phyloP scores from a whole-genome alignment of 2,888 invertebrate genomes.

The Chesias legatella region DNA sequence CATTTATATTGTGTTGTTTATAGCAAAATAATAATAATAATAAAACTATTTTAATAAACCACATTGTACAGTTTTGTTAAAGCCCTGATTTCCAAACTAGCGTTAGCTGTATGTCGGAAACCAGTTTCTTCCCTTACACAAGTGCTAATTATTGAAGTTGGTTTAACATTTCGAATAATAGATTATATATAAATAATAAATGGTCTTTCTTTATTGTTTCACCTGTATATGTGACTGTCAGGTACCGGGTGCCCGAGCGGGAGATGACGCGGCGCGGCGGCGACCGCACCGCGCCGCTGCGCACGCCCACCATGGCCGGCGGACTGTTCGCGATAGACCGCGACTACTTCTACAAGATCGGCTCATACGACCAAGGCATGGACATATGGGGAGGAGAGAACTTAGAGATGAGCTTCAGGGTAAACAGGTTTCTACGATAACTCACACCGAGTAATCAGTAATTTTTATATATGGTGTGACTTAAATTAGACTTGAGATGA shows the following conservation, averaged over 20 bases:
- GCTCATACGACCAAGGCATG: conserved; percentile 99
- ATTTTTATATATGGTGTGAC: background rate
- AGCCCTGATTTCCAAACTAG: too few species aligned
- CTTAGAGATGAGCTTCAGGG: conserved; percentile 96
- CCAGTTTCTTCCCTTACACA: too few species aligned
- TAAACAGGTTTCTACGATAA: conserved; percentile 58
- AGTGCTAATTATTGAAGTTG: too few species aligned
- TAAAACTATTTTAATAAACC: too few species aligned
- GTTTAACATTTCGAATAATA: too few species aligned
- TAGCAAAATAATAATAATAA: too few species aligned
- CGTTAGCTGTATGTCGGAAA: too few species aligned
- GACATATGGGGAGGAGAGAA: conserved; percentile 99
- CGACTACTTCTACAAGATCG: conserved; percentile 98
- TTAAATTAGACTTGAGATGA: conserved; percentile 9
- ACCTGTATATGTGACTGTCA: too few species aligned
- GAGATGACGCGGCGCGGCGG: conserved; percentile 96
- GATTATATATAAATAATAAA: too few species aligned
- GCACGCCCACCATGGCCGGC: conserved; percentile 99
- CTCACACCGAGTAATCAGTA: background rate
- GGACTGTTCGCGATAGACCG: conserved; percentile 96
- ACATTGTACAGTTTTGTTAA: too few species aligned
- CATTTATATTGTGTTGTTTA: too few species aligned
- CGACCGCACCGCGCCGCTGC: conserved; percentile 94
- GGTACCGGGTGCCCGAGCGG: conserved; percentile 98
- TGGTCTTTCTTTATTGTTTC: too few species aligned